Evolutionary conservation across 2,113 vertebrate species (phyloP), one percentile per base, ranked within the genome.

Genomic region (Morone saxatilis): DNA sequence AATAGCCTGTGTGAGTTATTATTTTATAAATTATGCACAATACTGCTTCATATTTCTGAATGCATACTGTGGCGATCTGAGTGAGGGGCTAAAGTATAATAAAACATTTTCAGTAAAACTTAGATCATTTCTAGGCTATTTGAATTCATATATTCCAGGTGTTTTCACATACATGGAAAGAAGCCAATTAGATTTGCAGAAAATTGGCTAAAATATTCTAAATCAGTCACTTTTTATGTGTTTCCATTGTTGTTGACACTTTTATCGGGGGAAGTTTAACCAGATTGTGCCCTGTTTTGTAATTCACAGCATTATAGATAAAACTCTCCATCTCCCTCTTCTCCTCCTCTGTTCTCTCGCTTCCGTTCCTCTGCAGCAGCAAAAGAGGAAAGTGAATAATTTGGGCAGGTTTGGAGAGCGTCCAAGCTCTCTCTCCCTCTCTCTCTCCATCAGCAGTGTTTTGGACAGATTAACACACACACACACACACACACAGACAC

Each of bases 371-470:
- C 80, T 78, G 86, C 80, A 79, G 69, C 71, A 76, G 71, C 45
- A 61, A 22, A 43, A 78, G 54, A 45, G 31, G 61, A 68, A 51
- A 56, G 53, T 79, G 85, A 78, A 84, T 69, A 56, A 83, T 76
- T 63, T 60, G 60, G 50, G 41, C 7, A 68, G 31, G 53, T 80
- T 57, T 81, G 83, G 83, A 78, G 53, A 72, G 56, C 4, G 25
- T 70, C 84, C 67, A 72, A 47, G 36, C 48, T 69, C 59, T 36
- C 6, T 7, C 9, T 17, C 70, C 31, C 31, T 31, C 31, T 38
- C 71, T 20, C 60, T 40, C 25, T 78, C 45, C n/a, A 41, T 73
- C 72, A 57, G 84, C 66, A 86, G 76, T 43, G 76, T 68, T 31
- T 31, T 76, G 66, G 60, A 84, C 10, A 31, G 71, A 87, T 84